phyloP scores from a whole-genome alignment of 2,113 vertebrate species.

The Eudyptes chrysolophus region DNA sequence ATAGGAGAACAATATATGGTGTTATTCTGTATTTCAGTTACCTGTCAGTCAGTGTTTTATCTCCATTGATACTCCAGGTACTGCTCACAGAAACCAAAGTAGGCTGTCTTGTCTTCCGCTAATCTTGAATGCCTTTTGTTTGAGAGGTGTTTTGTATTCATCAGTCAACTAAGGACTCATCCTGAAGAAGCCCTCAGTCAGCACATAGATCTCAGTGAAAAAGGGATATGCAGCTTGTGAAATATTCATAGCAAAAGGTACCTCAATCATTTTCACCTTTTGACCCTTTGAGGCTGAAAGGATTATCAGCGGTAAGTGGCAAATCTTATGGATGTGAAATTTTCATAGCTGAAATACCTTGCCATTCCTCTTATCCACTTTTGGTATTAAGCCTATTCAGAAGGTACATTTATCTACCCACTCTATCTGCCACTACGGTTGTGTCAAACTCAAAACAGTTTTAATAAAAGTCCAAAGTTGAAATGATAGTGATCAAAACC shows the following conservation, averaged over 20 bases:
- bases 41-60: conserved; percentile 86
- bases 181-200: conserved; percentile 92
- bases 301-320: conserved; percentile 46
- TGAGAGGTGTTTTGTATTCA: conserved; percentile 88
- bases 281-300: conserved; percentile 73
- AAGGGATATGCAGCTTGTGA: conserved; percentile 81
- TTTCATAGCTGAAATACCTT: conserved; percentile 55
- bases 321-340: conserved; percentile 61
- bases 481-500: conserved; percentile 58
- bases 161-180: conserved; percentile 90
- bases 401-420: conserved; percentile 59
- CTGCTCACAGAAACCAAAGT: conserved; percentile 86
- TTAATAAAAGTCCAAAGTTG: conserved; percentile 67
- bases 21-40: conserved; percentile 80
- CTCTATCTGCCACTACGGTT: conserved; percentile 45
- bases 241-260: conserved; percentile 86
- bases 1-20: conserved; percentile 86
- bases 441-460: conserved; percentile 63
- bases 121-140: conserved; percentile 90
- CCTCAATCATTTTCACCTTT: conserved; percentile 84
- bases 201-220: conserved; percentile 80
- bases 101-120: conserved; percentile 85
- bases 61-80: conserved; percentile 82
- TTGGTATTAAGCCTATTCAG: conserved; percentile 63
- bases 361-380: conserved; percentile 32